Evolutionary conservation across 37 sponge, comb jelly and placozoan genomes (phyloP), one percentile per base, ranked within the genome.

Genomic region (Ephydatia muelleri): DNA sequence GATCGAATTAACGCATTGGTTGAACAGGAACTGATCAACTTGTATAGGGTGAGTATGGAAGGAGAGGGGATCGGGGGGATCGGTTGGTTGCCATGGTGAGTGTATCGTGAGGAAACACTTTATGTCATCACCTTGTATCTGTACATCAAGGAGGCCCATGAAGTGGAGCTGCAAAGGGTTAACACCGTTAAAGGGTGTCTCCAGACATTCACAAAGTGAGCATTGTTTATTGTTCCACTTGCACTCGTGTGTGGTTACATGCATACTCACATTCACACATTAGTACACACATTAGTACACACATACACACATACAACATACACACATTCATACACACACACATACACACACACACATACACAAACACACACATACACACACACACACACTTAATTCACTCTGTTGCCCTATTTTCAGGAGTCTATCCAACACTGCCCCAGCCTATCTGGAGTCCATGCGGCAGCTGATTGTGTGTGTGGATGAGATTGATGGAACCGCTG

Each of bases 391-490:
- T 31, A 2, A 3, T 48, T 82, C 73, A 29, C 73, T 38, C 25
- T 32, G 22, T 36, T 67, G 34, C 32, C 66, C 70, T 26, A 32
- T 12, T n/a, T 73, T 72, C 71, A 96, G 97, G 72, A 85, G 77
- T n/a, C 80, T 94, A 11, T 94, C 97, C 23, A 94, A 97, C 87
- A 94, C 97, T 33, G 92, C 87, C 76, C 97, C 97, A 23, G 89
- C 82, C 12, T 97, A 97, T 77, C 87, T 97, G 49, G 92, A 89
- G 82, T 77, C 91, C 22, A 92, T 94, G 90, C 92, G 92, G 87
- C 38, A 66, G 30, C 90, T 94, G 28, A 76, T 87, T 14, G 6
- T 97, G 27, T 87, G 89, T 75, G 86, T 92, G 67, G 88, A 94
- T 67, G 90, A 91, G 47, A 88, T 97, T 23, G 80, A 87, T 85